phyloP scores from a whole-genome alignment of 2,797 vertebrate genomes.

The Lepidocolaptes lacrymiger region DNA sequence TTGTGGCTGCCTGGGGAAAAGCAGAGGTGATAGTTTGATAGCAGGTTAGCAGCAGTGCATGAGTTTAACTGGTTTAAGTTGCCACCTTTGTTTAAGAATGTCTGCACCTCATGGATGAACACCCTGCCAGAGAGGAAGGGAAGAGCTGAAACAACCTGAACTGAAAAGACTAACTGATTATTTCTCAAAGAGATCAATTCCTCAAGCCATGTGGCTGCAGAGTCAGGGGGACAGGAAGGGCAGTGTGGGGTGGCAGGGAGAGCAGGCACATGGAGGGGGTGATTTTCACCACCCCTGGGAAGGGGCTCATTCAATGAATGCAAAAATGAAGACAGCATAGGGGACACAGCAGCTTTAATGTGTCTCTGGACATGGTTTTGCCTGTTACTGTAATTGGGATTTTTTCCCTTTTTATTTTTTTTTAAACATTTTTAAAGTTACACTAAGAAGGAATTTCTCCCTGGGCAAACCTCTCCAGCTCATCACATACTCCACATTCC shows the following conservation, averaged over 20 bases:
- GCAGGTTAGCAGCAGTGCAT: not conserved
- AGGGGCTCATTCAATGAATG: rapidly evolving
- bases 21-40: not conserved
- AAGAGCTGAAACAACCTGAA: not conserved
- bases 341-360: not conserved
- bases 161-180: not conserved
- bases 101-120: not conserved
- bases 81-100: not conserved
- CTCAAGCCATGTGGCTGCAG: not conserved
- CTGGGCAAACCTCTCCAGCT: not conserved
- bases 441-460: not conserved
- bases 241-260: not conserved
- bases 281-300: not conserved
- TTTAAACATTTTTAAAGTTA: not conserved
- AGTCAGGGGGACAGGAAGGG: not conserved
- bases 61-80: not conserved
- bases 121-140: not conserved
- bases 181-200: not conserved
- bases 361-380: not conserved
- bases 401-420: not conserved
- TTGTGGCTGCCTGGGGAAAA: not conserved
- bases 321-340: not conserved
- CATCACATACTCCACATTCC: not conserved
- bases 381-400: not conserved
- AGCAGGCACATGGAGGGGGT: not conserved